Conservation (phyloP, 2,888 invertebrate genomes). For the Meiosimyza decipiens region DNA sequence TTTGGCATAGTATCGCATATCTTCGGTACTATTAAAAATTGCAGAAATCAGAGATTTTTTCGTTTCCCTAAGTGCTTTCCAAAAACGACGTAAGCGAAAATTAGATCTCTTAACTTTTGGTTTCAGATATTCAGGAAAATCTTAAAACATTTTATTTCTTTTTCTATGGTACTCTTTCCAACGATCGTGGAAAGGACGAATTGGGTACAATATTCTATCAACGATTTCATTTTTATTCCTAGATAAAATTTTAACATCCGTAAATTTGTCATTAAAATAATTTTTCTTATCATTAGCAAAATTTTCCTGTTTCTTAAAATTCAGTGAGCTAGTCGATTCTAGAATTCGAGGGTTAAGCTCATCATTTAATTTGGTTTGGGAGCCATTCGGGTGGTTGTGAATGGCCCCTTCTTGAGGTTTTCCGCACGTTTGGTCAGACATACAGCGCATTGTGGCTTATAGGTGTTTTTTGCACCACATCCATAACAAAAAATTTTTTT, state of each 20-base stretch:
- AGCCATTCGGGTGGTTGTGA: slow-evolving; percentile 7
- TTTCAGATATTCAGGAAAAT: not conserved
- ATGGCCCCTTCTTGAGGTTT: slow-evolving; percentile 8
- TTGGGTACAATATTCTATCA: not conserved
- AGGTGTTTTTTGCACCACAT: too few species aligned
- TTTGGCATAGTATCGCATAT: slow-evolving; percentile 10
- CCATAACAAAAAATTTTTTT: slow-evolving; percentile 13
- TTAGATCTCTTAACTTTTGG: not conserved
- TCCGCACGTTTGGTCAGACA: slow-evolving; percentile 6
- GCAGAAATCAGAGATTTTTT: slow-evolving; percentile 30
- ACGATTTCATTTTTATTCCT: not conserved
- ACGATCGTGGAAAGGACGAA: not conserved
- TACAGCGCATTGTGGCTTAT: slow-evolving; percentile 21
- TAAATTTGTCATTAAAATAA: too few species aligned
- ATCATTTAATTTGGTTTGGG: not conserved
- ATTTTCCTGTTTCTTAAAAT: not conserved
- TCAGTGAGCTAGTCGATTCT: not conserved
- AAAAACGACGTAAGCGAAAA: slow-evolving; percentile 1
- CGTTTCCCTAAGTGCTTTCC: slow-evolving; percentile 7
- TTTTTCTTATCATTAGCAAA: not conserved
- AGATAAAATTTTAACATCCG: slow-evolving; percentile 4
- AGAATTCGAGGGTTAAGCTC: not conserved
- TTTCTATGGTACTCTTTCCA: not conserved
- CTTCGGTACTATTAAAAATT: not conserved
- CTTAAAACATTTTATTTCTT: not conserved